Evolutionary conservation across 2,797 vertebrate species (phyloP).

Genomic region (Coccyzus lansbergi): DNA sequence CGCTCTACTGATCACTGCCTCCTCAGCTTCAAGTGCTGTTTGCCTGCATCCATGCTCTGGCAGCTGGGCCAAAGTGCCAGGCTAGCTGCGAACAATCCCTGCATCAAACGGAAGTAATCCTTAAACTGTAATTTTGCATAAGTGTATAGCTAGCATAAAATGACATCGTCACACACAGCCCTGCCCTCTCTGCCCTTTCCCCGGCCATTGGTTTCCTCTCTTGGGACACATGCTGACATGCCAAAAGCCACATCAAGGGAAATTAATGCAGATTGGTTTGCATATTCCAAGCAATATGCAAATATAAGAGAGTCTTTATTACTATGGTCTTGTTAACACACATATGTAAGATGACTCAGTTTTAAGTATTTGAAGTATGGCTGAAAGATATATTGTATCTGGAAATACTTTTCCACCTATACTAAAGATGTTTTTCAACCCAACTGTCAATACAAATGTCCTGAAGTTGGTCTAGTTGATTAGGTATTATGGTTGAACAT

Average conservation of each 20-base stretch:
- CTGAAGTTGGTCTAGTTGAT: background rate
- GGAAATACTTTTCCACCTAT: background rate
- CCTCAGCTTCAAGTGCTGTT: background rate
- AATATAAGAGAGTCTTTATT: background rate
- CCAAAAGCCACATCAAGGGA: background rate
- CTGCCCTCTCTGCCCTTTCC: background rate
- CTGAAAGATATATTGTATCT: background rate
- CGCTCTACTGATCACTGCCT: background rate
- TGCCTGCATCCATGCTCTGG: background rate
- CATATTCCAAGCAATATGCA: background rate
- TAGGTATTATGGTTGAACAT: background rate
- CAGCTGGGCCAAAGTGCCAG: background rate
- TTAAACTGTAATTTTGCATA: background rate
- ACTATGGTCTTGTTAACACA: background rate
- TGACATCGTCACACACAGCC: rapidly evolving
- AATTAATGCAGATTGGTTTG: background rate
- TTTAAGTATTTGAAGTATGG: background rate
- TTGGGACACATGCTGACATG: rapidly evolving
- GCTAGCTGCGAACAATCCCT: background rate
- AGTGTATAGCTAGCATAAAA: background rate
- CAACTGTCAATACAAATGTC: background rate
- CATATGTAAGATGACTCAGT: background rate
- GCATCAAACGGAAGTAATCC: background rate
- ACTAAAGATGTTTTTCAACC: conserved; percentile 10
- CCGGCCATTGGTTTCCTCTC: rapidly evolving